Conservation (phyloP, 2,797 vertebrate genomes). For the Perodicticus potto region DNA sequence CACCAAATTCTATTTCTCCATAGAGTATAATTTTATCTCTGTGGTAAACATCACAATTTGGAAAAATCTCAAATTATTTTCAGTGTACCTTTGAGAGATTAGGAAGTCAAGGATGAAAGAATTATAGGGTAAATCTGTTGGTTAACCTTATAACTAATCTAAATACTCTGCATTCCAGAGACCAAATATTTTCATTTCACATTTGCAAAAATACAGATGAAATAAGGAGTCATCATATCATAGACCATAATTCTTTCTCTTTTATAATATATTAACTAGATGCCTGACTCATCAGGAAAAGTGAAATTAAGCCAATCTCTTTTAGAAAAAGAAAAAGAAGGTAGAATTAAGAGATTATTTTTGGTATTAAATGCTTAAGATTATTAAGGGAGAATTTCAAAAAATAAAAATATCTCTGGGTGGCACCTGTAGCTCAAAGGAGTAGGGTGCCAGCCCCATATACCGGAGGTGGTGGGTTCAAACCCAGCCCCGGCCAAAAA, state of each 20-base stretch:
- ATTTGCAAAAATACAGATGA: conserved; percentile 45
- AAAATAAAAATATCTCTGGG: neutral
- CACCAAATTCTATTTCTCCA: neutral
- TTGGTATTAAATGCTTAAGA: conserved; percentile 26
- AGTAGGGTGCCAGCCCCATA: too few relatives aligned
- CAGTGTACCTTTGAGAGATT: conserved; percentile 16
- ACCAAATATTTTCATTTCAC: neutral
- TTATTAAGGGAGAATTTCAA: neutral
- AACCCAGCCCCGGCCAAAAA: too few relatives aligned
- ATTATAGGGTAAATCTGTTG: conserved; percentile 9
- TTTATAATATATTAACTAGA: neutral
- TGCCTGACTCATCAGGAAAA: neutral
- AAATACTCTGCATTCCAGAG: neutral
- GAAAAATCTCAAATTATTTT: conserved; percentile 21
- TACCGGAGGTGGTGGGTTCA: too few relatives aligned
- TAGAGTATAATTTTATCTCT: neutral
- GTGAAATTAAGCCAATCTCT: neutral
- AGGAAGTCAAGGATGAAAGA: conserved; percentile 16
- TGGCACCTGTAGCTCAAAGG: too few relatives aligned
- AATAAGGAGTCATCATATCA: neutral
- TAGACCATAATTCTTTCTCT: neutral
- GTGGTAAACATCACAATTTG: conserved; percentile 7
- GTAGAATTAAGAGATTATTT: neutral
- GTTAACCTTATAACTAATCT: neutral
- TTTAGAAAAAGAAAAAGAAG: neutral